These are phyloP conservation scores for Pemphredon lugubris DNA, from an alignment of 2,888 invertebrate species.

Conservation along the genomic window DNA sequence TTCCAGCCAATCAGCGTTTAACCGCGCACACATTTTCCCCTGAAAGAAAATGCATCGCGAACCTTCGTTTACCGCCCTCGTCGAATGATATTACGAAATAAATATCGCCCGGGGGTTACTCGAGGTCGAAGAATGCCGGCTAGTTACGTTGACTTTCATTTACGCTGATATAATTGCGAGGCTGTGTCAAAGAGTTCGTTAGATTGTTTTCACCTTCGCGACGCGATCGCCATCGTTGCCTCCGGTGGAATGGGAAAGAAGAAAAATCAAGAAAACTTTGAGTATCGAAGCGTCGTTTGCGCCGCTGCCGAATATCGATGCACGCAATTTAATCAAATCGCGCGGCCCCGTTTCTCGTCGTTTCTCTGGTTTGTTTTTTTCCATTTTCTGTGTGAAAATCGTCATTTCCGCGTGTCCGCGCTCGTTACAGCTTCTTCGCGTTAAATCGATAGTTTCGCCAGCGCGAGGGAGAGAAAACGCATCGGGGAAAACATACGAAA, in stretches of 20 bases:
- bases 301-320: too few relatives aligned
- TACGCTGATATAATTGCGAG: too few relatives aligned
- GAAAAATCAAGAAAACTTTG: neutral
- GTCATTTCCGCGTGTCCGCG: constrained; percentile 27
- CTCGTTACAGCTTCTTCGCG: neutral
- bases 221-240: too few relatives aligned
- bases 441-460: constrained; percentile 40
- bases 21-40: constrained; percentile 36
- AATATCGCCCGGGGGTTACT: too few relatives aligned
- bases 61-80: constrained; percentile 49
- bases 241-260: too few relatives aligned
- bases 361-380: neutral
- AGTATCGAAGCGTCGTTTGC: too few relatives aligned
- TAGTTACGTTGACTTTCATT: too few relatives aligned
- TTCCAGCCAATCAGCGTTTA: constrained; percentile 64
- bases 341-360: neutral
- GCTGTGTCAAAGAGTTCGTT: too few relatives aligned
- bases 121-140: too few relatives aligned
- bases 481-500: constrained; percentile 32
- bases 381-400: constrained; percentile 10
- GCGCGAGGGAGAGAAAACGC: neutral
- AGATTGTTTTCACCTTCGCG: too few relatives aligned
- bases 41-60: neutral
- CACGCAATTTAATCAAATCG: too few relatives aligned
- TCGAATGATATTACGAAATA: constrained; percentile 1